Conservation (phyloP, 2,888 invertebrate genomes). For the Erebia ligea region DNA sequence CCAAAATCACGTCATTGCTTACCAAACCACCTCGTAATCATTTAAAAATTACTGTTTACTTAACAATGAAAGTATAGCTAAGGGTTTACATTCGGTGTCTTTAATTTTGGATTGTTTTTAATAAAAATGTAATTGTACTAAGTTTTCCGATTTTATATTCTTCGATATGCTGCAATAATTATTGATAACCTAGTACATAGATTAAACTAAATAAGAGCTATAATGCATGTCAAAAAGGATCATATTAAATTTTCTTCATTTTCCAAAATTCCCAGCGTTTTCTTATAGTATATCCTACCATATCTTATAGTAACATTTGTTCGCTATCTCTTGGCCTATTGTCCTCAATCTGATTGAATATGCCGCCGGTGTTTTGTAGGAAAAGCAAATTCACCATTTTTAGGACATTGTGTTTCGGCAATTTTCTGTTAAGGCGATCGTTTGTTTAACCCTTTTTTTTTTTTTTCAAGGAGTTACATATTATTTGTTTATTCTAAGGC, state of each 20-base stretch:
- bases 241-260: not conserved
- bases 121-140: too few species aligned
- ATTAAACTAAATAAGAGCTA: not conserved
- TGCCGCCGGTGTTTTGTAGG: conserved; percentile 21
- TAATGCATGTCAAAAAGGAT: not conserved
- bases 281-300: not conserved
- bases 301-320: not conserved
- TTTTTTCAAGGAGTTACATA: not conserved
- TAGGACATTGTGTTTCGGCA: conserved; percentile 20
- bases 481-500: not conserved
- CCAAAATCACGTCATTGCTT: not conserved
- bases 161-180: too few species aligned
- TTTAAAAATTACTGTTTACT: too few species aligned
- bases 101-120: too few species aligned
- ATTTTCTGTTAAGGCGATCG: conserved; percentile 11
- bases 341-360: conserved; percentile 25
- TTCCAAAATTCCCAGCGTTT: too few species aligned
- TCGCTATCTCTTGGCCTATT: not conserved
- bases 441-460: conserved; percentile 16
- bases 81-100: too few species aligned
- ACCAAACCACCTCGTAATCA: too few species aligned
- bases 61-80: too few species aligned
- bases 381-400: conserved; percentile 17
- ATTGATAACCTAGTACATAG: too few species aligned
- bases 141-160: too few species aligned